Base-by-base conservation (phyloP, 1,140 invertebrate species). In the Lysiphlebus fabarum region DNA sequence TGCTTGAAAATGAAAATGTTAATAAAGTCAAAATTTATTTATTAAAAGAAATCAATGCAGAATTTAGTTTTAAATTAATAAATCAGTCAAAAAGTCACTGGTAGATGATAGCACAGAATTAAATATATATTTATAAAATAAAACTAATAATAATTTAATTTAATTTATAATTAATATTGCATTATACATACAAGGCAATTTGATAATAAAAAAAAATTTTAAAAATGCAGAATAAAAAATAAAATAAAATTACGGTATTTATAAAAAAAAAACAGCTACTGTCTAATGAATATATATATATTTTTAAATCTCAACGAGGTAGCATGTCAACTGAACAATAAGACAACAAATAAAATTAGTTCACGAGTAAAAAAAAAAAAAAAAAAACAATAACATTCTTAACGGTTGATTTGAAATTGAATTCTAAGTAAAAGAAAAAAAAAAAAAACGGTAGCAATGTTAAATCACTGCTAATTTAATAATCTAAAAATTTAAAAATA, bases 21-120 rank as follows among this genome's bases (percentile, higher is more conserved):
- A 50, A 42, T n/a, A n/a, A n/a, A n/a, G n/a, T n/a, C n/a, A n/a
- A n/a, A n/a, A n/a, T 26, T 26, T 4, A 12, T 43, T 53, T n/a
- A 53, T 33, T 49, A 10, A 43, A 36, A 17, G 33, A n/a, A 58
- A 6, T 50, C 36, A 34, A 41, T 49, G 41, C 10, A 17, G 45
- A 33, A 45, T 10, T 44, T n/a, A 7, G 34, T 53, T 26, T 26
- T 26, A 4, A 26, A 26, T 1, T 26, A 2, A 26, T 26, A 26
- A 59, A 40, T 59, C 56, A 58, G 48, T 59, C 40, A 17, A 47
- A 53, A 47, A 59, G 51, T 59, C 43, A 41, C n/a, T 53, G 56
- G 34, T 33, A 62, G 51, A 62, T 56, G 54, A 61, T 51, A 61
- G 61, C 61, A 58, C 61, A 62, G 61, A 62, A 58, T 55, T 58